Conservation (phyloP, 2,113 vertebrate genomes). For the Cochlearius cochlearius region DNA sequence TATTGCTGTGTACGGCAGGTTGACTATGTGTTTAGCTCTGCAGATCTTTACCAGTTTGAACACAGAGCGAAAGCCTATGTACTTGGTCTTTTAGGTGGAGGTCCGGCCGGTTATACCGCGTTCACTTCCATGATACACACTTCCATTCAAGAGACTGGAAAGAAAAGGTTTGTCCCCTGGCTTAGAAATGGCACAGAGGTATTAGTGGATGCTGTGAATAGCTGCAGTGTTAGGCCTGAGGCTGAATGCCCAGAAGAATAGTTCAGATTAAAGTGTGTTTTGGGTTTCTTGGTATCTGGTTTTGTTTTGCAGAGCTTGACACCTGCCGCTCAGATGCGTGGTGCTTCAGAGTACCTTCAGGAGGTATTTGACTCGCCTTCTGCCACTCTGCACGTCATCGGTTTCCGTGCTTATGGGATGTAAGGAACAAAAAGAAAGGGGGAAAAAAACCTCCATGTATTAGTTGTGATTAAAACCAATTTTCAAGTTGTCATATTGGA, state of each 20-base stretch:
- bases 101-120: neutral
- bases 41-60: neutral
- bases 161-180: neutral
- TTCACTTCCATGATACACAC: accelerated
- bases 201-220: neutral
- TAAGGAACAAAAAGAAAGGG: neutral
- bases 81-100: neutral
- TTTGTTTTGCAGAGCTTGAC: neutral
- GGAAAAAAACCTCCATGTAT: neutral
- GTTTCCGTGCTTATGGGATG: neutral
- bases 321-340: neutral
- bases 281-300: neutral
- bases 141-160: neutral
- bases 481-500: neutral
- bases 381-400: neutral
- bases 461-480: neutral
- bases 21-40: neutral
- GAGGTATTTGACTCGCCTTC: neutral
- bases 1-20: neutral
- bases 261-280: neutral
- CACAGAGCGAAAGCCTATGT: neutral
- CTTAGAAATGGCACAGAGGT: neutral
- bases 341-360: neutral
- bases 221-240: neutral
- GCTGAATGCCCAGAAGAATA: neutral